Conservation (phyloP, 2,888 invertebrate genomes). For the Dryobota labecula region DNA sequence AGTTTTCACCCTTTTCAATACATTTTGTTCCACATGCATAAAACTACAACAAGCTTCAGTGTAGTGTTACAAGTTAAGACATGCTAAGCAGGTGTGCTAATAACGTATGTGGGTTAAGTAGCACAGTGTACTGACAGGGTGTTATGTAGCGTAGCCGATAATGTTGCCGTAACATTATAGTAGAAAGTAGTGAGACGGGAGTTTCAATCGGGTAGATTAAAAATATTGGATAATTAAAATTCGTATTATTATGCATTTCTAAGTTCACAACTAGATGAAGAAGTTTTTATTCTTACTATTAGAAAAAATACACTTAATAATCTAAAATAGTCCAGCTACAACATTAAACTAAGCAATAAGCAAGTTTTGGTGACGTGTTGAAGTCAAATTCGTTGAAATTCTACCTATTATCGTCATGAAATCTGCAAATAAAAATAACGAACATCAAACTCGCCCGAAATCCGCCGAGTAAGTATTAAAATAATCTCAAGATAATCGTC, state of each 20-base stretch:
- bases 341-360: not conserved
- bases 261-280: not conserved
- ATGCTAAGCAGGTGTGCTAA: slow-evolving; percentile 12
- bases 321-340: not conserved
- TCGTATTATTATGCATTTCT: not conserved
- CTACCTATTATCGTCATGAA: not conserved
- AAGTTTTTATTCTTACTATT: not conserved
- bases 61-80: slow-evolving; percentile 15
- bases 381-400: not conserved
- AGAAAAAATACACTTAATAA: not conserved
- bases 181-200: not conserved
- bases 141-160: slow-evolving; percentile 15
- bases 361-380: not conserved
- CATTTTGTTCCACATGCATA: not conserved
- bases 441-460: slow-evolving; percentile 1
- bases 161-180: not conserved
- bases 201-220: not conserved
- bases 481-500: slow-evolving; percentile 31
- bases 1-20: not conserved
- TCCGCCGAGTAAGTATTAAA: slow-evolving; percentile 1
- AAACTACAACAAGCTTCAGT: not conserved
- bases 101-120: slow-evolving; percentile 21
- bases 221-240: not conserved
- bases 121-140: not conserved
- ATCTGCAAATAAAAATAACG: slow-evolving; percentile 16